Percentiles rank a stretch among this genome's conserved stretches.
Evolutionary conservation across 30 jellyfish, hydroid and myxozoan genomes (phyloP).

Genomic region (Chironex yamaguchii): DNA sequence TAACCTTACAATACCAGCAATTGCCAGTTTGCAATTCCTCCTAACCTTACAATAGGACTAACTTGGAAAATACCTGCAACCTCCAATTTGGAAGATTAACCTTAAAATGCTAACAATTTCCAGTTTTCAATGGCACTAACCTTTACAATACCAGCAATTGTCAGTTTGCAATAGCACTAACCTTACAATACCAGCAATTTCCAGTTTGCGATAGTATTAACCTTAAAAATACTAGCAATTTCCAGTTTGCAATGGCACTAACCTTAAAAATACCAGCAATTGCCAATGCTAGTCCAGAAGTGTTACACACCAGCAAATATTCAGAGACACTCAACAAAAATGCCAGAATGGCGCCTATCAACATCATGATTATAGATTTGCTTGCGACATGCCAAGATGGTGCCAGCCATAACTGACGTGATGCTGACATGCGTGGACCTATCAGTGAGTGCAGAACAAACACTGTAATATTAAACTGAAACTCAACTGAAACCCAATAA

Average conservation of each 20-base stretch:
- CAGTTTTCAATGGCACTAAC: no score
- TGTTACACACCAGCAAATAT: slow-evolving; percentile 77
- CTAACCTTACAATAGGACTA: no score
- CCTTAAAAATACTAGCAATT: no score
- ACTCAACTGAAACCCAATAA: no score
- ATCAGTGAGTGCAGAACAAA: no score
- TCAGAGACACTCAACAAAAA: slow-evolving; percentile 90
- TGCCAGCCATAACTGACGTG: slow-evolving; percentile 84
- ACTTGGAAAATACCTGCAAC: no score
- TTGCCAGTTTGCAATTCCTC: neutral
- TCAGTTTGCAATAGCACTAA: neutral
- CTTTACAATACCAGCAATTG: no score
- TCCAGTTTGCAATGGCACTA: neutral
- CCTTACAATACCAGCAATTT: neutral
- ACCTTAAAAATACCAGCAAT: slow-evolving; percentile 96
- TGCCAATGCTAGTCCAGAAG: slow-evolving; percentile 89
- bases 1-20: no score
- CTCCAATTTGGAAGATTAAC: no score
- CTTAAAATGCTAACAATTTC: no score
- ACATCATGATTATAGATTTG: slow-evolving; percentile 24
- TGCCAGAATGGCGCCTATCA: slow-evolving; percentile 88
- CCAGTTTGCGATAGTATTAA: no score
- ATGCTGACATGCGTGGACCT: slow-evolving; percentile 86
- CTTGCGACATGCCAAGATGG: slow-evolving; percentile 73
- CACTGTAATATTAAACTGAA: no score